Evolutionary conservation across 1,140 invertebrate species (phyloP).

Genomic region (Magallana gigas): DNA sequence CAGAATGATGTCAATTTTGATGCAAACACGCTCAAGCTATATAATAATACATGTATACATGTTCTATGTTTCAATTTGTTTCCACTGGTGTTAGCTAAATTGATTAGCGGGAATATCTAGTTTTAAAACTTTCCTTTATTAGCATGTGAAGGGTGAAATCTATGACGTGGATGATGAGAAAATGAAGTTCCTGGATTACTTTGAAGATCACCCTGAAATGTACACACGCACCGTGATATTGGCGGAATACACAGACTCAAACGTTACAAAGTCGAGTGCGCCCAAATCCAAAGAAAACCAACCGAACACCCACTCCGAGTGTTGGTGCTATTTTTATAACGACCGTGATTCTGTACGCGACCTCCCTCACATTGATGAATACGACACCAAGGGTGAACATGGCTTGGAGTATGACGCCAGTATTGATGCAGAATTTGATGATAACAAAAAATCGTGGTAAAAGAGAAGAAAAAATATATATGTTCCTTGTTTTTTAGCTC

Average conservation of each 20-base stretch:
- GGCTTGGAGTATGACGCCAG: neutral
- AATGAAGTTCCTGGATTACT: neutral
- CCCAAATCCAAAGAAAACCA: neutral
- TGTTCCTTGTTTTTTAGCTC: neutral
- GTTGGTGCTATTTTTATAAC: conserved; percentile 30
- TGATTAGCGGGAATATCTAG: too few relatives aligned
- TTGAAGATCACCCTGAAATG: conserved; percentile 18
- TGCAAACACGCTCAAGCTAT: too few relatives aligned
- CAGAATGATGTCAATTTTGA: too few relatives aligned
- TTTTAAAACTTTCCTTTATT: neutral
- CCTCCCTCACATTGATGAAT: neutral
- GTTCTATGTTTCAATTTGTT: too few relatives aligned
- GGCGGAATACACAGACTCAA: neutral
- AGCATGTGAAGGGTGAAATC: conserved; percentile 2
- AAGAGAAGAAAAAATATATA: neutral
- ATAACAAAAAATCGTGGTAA: neutral
- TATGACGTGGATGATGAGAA: conserved; percentile 32
- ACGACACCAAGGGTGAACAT: neutral
- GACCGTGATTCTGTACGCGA: neutral
- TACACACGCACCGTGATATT: neutral
- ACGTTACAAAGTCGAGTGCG: neutral
- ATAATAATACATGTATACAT: too few relatives aligned
- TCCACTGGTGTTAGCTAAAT: too few relatives aligned
- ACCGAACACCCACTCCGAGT: neutral
- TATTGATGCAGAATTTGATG: conserved; percentile 1